Conservation (phyloP, 2,113 vertebrate genomes). For the Nesogale talazaci region DNA sequence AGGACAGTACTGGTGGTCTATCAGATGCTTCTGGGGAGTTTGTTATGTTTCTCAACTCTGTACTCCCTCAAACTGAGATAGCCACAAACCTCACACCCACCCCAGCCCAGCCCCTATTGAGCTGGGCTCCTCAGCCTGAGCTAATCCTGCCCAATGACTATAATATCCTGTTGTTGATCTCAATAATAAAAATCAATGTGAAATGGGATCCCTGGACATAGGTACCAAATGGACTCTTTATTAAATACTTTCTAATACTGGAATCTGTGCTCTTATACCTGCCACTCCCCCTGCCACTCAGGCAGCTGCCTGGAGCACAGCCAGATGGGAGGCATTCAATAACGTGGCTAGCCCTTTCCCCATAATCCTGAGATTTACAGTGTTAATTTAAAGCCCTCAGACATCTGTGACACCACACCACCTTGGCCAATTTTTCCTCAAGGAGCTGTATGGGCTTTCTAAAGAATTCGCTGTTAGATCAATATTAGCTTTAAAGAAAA, state of each 20-base stretch:
- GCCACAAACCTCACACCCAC: neutral
- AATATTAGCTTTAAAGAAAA: constrained; percentile 79
- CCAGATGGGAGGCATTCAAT: constrained; percentile 74
- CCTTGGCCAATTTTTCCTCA: constrained; percentile 79
- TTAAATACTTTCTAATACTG: constrained; percentile 59
- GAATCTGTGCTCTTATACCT: constrained; percentile 49
- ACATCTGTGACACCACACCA: constrained; percentile 78
- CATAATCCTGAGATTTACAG: constrained; percentile 80
- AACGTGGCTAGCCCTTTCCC: constrained; percentile 64
- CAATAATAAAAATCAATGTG: constrained; percentile 58
- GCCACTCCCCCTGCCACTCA: constrained; percentile 26
- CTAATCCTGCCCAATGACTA: neutral
- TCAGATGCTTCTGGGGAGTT: neutral
- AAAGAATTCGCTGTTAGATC: constrained; percentile 74
- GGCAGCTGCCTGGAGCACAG: constrained; percentile 54
- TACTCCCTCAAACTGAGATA: neutral
- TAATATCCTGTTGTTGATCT: constrained; percentile 38
- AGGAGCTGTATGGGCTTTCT: constrained; percentile 78
- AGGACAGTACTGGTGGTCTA: neutral
- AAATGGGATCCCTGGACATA: constrained; percentile 45
- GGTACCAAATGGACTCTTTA: constrained; percentile 40
- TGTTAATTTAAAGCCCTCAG: constrained; percentile 80
- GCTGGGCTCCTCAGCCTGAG: neutral
- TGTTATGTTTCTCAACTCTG: neutral
- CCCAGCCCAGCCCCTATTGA: neutral